Conservation (phyloP, 2,113 vertebrate genomes). For the Polyodon spathula region DNA sequence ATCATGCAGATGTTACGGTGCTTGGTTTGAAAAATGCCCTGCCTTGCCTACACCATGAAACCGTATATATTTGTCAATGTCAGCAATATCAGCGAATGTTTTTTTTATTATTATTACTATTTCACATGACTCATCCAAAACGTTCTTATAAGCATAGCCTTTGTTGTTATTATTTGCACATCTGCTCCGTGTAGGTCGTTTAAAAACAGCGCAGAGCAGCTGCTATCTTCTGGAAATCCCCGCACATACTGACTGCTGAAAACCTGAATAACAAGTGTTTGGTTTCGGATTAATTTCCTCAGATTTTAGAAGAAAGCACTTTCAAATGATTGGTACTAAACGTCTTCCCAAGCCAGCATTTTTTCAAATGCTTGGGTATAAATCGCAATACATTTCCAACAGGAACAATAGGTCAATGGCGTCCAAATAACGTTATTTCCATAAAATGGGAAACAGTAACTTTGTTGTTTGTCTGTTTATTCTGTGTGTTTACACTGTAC, state of each 20-base stretch:
- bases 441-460: too few species aligned
- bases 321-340: neutral
- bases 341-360: neutral
- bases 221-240: slow-evolving; percentile 20
- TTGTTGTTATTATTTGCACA: slow-evolving; percentile 3
- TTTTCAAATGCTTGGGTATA: neutral
- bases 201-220: slow-evolving; percentile 9
- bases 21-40: too few species aligned
- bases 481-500: too few species aligned
- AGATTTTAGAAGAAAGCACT: slow-evolving; percentile 5
- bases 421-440: too few species aligned
- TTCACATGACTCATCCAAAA: too few species aligned
- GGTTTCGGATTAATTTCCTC: slow-evolving; percentile 7
- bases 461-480: too few species aligned
- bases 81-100: too few species aligned
- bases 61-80: too few species aligned
- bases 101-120: too few species aligned
- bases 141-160: too few species aligned
- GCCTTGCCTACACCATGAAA: too few species aligned
- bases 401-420: neutral
- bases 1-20: too few species aligned
- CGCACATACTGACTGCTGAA: neutral
- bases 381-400: slow-evolving; percentile 5
- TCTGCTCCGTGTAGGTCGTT: slow-evolving; percentile 9
- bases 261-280: slow-evolving; percentile 9